A percentile compares a stretch with the other conserved stretches of the same genome.
Conservation (phyloP, 1,140 invertebrate species). For the Teleogryllus occipitalis region DNA sequence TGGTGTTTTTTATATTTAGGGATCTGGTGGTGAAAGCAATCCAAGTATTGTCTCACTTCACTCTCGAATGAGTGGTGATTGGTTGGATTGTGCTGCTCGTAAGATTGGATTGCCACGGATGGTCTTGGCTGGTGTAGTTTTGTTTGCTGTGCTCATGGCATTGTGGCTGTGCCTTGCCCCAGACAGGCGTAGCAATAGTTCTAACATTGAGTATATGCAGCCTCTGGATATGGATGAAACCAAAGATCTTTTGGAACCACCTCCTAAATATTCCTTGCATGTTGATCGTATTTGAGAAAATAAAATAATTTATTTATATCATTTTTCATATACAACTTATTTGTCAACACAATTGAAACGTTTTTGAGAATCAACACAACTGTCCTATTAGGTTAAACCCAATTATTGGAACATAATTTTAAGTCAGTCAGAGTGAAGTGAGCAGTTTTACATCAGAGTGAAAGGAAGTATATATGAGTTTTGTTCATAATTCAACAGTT, state of each 20-base stretch:
- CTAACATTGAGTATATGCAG: conserved; percentile 22
- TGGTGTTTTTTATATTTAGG: neutral
- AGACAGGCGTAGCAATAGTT: conserved; percentile 26
- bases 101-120: conserved; percentile 45
- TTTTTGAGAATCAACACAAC: no score
- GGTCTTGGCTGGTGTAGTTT: conserved; percentile 38
- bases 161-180: conserved; percentile 43
- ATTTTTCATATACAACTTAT: no score
- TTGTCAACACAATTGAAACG: no score
- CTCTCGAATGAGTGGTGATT: conserved; percentile 31
- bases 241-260: conserved; percentile 20
- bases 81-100: conserved; percentile 44
- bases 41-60: neutral
- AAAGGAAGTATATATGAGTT: no score
- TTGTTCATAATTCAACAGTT: no score
- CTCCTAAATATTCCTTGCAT: conserved; percentile 24
- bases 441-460: no score
- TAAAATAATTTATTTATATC: no score
- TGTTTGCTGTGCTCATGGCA: conserved; percentile 39
- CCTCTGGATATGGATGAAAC: conserved; percentile 21
- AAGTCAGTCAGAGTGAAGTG: no score
- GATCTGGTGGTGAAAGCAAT: neutral
- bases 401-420: no score
- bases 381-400: no score
- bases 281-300: conserved; percentile 26